phyloP scores from a whole-genome alignment of 1,140 invertebrate species.

The Macrobrachium nipponense region DNA sequence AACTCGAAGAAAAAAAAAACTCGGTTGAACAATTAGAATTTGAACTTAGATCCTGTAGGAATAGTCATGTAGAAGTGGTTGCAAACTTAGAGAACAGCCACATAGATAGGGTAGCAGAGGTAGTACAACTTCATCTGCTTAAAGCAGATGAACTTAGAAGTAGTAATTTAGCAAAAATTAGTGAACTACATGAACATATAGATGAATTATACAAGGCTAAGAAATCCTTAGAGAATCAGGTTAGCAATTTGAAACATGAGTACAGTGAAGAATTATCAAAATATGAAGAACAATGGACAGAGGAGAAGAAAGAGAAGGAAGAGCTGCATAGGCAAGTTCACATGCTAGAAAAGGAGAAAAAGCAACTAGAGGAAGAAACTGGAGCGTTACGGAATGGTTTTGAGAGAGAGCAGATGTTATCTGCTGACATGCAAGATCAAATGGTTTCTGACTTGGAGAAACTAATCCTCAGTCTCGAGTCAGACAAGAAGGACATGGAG shows the following conservation, averaged over 20 bases:
- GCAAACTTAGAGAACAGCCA: constrained; percentile 45
- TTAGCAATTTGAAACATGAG: constrained; percentile 64
- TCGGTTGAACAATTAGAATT: constrained; percentile 63
- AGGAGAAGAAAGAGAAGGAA: constrained; percentile 30
- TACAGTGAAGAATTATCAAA: constrained; percentile 10
- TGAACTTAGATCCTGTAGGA: constrained; percentile 60
- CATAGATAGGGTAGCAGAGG: constrained; percentile 63
- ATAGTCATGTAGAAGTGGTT: constrained; percentile 53
- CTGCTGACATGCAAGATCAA: constrained; percentile 59
- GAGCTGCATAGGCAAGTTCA: constrained; percentile 21
- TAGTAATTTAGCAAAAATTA: constrained; percentile 42
- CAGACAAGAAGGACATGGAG: constrained; percentile 48
- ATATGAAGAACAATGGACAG: neutral
- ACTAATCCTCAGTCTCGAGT: constrained; percentile 56
- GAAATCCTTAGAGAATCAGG: constrained; percentile 64
- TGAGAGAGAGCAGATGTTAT: constrained; percentile 59
- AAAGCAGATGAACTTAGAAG: constrained; percentile 64
- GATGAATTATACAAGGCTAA: constrained; percentile 64
- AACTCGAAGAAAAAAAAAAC: constrained; percentile 64
- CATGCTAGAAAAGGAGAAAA: constrained; percentile 40
- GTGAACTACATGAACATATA: constrained; percentile 63
- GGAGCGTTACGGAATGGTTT: constrained; percentile 56
- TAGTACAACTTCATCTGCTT: constrained; percentile 59
- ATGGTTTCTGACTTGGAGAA: constrained; percentile 63
- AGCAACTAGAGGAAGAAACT: constrained; percentile 63